Percentiles rank a stretch among this genome's conserved stretches.
phyloP scores from a whole-genome alignment of 2,113 vertebrate genomes.

The Pelecanus crispus region DNA sequence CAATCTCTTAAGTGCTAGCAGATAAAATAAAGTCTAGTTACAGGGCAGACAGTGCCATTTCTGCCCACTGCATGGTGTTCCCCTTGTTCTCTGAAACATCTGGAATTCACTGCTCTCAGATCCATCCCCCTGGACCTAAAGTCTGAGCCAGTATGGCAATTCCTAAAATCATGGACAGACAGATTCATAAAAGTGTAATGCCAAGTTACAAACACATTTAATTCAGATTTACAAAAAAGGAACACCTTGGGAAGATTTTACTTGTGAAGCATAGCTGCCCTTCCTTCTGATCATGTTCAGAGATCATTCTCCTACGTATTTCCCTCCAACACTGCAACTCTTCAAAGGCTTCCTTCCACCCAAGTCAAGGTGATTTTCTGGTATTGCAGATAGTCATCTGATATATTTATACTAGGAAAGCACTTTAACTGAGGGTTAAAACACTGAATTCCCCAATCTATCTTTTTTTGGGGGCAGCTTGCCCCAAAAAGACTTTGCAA shows the following conservation, averaged over 20 bases:
- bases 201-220: neutral
- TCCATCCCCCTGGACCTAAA: neutral
- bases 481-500: neutral
- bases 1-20: neutral
- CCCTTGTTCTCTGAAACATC: neutral
- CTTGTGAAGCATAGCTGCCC: neutral
- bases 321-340: neutral
- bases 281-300: neutral
- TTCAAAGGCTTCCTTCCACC: neutral
- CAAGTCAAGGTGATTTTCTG: neutral
- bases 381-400: neutral
- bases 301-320: neutral
- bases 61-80: neutral
- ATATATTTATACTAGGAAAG: neutral
- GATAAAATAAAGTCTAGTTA: neutral
- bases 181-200: neutral
- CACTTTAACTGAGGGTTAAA: neutral
- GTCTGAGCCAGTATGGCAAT: neutral
- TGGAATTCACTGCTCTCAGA: neutral
- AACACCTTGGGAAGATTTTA: neutral
- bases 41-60: neutral
- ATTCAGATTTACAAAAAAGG: neutral
- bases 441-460: neutral
- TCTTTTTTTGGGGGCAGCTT: no score
- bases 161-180: neutral